Conservation (phyloP, 2,113 vertebrate species). For the Chionomys nivalis region DNA sequence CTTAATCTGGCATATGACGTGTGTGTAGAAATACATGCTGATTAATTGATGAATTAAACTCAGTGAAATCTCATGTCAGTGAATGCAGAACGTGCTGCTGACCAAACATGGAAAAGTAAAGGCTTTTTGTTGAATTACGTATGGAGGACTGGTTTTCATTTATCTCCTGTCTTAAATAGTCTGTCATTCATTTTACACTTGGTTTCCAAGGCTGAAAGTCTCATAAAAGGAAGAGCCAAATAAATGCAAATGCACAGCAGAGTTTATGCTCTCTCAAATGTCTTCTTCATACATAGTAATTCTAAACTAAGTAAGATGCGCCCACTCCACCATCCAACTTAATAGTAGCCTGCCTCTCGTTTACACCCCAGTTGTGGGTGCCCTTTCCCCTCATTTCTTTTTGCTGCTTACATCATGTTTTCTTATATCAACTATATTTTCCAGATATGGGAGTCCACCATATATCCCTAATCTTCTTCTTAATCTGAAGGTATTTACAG, state of each 20-base stretch:
- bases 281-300: background rate
- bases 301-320: background rate
- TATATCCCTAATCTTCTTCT: background rate
- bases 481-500: background rate
- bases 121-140: background rate
- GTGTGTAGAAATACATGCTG: background rate
- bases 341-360: background rate
- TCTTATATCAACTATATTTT: background rate
- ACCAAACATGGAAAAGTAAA: background rate
- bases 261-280: background rate
- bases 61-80: background rate
- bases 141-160: background rate
- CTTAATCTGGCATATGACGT: background rate
- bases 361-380: background rate
- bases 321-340: background rate
- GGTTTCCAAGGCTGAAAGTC: background rate
- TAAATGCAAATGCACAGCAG: background rate
- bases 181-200: constrained; percentile 6
- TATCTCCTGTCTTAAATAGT: background rate
- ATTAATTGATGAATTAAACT: constrained; percentile 20
- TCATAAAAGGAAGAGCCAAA: constrained; percentile 2
- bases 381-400: background rate
- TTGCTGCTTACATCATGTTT: no score
- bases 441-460: background rate
- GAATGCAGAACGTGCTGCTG: constrained; percentile 5